Base-by-base conservation (phyloP, 2,113 vertebrate species). In the Tupaia tana region DNA sequence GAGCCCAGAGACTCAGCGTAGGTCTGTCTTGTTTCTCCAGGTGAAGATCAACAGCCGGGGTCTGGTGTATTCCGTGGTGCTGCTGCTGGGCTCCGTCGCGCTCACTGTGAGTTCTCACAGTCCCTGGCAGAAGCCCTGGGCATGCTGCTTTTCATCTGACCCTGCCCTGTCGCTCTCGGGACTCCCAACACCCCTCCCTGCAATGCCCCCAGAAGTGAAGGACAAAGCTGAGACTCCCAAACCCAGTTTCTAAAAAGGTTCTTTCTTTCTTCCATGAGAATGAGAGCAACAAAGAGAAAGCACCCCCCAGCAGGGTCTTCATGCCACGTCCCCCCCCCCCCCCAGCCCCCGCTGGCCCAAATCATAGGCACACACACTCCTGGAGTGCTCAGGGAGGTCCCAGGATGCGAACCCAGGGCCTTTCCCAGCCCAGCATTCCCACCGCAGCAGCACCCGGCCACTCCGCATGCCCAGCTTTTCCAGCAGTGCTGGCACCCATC, bases 31-130 rank as follows among this genome's bases (percentile, higher is more conserved):
- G 2, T 67, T 95, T 97, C 43, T 95, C 93, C 97, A 99, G 99
- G 99, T 99, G 95, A 99, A 98, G 97, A 99, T 99, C 96, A 99
- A 99, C 98, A 99, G 99, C 96, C 99, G 98, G 90, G 99, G 99
- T 15, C 97, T 99, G 95, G 94, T 99, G 84, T 99, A 99, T 95
- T 99, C 99, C 0, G 99, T 99, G 97, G 99, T 98, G 79, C 98
- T 99, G 97, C 97, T 99, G 82, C 98, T 99, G 97, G 99, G 99
- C 95, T 99, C 99, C 0, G 99, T 99, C 27, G 99, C 99, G 71
- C 99, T 99, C 90, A 99, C 99, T 1, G 99, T 99, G 98, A 99
- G 99, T 98, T 93, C 86, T 81, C 74, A 3, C 2, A 7, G 1
- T 43, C 20, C 74, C 3, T 1, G 14, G 43, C 3, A 34, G 75